These are phyloP conservation scores for Harlomillsia oculata DNA, from an alignment of 1,140 invertebrate genomes.

Conservation along the genomic window DNA sequence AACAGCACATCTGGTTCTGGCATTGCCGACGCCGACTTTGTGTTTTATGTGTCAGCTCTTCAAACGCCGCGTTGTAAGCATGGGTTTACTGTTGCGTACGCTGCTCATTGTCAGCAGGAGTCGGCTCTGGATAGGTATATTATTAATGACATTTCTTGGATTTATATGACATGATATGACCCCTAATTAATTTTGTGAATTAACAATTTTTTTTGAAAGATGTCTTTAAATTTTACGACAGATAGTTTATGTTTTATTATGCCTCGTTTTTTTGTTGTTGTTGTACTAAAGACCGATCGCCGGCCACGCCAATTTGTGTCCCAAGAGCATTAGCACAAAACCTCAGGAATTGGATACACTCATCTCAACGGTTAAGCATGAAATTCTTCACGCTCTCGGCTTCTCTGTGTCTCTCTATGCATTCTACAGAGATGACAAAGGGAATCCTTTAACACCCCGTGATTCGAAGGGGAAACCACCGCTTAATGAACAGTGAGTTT, in stretches of 20 bases:
- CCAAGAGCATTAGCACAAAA: conserved; percentile 85
- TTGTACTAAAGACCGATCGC: conserved; percentile 92
- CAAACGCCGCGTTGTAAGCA: conserved; percentile 72
- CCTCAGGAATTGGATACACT: conserved; percentile 84
- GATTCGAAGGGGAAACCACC: conserved; percentile 76
- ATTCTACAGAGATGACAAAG: conserved; percentile 78
- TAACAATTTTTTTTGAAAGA: conserved; percentile 5
- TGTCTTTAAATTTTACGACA: conserved; percentile 1
- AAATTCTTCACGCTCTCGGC: conserved; percentile 93
- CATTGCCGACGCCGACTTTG: conserved; percentile 81
- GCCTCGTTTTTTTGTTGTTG: background rate
- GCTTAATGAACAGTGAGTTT: conserved; percentile 77
- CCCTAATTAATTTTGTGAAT: conserved; percentile 3
- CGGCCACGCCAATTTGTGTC: conserved; percentile 96
- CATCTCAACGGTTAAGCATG: conserved; percentile 95
- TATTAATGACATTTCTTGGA: background rate
- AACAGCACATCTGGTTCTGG: conserved; percentile 49
- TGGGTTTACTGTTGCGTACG: conserved; percentile 72
- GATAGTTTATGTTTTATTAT: too few species aligned
- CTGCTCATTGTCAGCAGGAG: conserved; percentile 97
- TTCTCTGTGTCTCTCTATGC: conserved; percentile 93
- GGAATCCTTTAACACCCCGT: conserved; percentile 70
- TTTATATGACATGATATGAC: background rate
- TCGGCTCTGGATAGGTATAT: conserved; percentile 71
- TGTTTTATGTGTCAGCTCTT: conserved; percentile 92